These are phyloP conservation scores for Phengaris arion DNA, from an alignment of 2,888 invertebrate genomes.

Conservation along the genomic window DNA sequence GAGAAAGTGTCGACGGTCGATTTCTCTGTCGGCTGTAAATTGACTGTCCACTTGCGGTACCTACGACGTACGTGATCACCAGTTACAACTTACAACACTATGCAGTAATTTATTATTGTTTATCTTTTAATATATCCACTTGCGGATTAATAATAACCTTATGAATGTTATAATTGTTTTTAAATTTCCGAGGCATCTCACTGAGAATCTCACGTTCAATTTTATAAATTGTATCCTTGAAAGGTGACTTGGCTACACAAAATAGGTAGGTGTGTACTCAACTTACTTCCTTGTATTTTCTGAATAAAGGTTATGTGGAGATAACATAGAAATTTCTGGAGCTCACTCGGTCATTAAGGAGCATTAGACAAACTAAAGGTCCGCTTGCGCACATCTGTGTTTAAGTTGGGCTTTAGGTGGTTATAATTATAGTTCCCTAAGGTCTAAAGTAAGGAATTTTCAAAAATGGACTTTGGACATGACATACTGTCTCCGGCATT, in stretches of 20 bases:
- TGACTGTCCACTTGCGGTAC: slow-evolving; percentile 50
- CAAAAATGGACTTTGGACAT: neutral
- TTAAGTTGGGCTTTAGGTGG: too few relatives aligned
- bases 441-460: neutral
- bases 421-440: too few relatives aligned
- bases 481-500: neutral
- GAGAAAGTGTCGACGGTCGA: slow-evolving; percentile 67
- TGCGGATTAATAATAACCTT: neutral
- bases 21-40: slow-evolving; percentile 61
- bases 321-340: too few relatives aligned
- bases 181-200: neutral
- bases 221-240: neutral
- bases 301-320: too few relatives aligned
- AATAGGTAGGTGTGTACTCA: too few relatives aligned
- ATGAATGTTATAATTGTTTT: neutral
- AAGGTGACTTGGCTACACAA: neutral
- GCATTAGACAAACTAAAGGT: too few relatives aligned
- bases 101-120: slow-evolving; percentile 36
- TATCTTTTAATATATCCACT: slow-evolving; percentile 30
- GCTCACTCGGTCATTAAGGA: too few relatives aligned
- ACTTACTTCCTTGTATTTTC: too few relatives aligned
- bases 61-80: slow-evolving; percentile 47
- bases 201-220: neutral
- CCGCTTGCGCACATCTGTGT: too few relatives aligned
- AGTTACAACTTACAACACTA: slow-evolving; percentile 51